Evolutionary conservation across 2,113 vertebrate species (phyloP).

Genomic region (Psettodes erumei): DNA sequence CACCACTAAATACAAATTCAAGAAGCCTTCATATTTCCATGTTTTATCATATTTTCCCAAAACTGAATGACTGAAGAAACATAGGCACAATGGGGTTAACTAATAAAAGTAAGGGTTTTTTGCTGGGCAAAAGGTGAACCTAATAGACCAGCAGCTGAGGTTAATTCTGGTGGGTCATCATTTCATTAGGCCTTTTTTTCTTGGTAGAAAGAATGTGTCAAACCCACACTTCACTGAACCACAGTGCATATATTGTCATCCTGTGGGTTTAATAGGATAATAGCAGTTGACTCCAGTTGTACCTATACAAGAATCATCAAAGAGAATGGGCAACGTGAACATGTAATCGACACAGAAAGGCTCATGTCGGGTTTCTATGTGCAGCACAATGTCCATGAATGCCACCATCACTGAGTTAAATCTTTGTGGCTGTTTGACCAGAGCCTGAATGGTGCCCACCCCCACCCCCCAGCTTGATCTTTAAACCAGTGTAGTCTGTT

Average conservation of each 20-base stretch:
- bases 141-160: background rate
- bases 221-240: background rate
- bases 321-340: background rate
- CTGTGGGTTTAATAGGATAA: background rate
- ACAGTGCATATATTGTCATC: background rate
- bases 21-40: background rate
- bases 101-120: background rate
- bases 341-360: background rate
- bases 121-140: background rate
- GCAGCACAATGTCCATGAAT: background rate
- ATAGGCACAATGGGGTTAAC: background rate
- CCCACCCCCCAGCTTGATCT: conserved; percentile 15
- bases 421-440: conserved; percentile 3
- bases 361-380: too few species aligned
- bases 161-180: background rate
- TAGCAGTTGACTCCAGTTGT: conserved; percentile 10
- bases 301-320: background rate
- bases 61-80: background rate
- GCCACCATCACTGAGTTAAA: conserved; percentile 1
- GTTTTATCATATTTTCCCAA: background rate
- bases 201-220: background rate
- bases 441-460: conserved; percentile 16
- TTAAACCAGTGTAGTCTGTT: conserved; percentile 3
- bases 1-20: background rate
- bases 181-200: background rate